phyloP scores from a whole-genome alignment of 1,140 invertebrate genomes.

The Saccostrea glomerata region DNA sequence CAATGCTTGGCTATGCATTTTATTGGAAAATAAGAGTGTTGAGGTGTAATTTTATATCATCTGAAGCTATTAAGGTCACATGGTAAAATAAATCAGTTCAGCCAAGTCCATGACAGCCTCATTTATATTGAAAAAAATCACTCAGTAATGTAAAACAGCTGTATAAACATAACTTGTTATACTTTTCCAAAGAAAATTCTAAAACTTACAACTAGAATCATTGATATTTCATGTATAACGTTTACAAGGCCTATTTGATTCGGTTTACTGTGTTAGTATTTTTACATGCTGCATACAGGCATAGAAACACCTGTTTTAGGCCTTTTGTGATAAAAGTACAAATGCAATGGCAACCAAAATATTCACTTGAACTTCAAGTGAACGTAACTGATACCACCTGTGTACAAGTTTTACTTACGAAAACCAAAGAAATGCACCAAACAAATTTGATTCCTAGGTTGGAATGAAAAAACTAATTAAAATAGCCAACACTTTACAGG shows the following conservation, averaged over 20 bases:
- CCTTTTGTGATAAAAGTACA: neutral
- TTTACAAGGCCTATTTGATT: neutral
- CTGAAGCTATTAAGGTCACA: no score
- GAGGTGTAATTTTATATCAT: no score
- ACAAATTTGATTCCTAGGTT: neutral
- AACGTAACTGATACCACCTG: neutral
- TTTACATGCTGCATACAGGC: neutral
- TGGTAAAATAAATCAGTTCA: no score
- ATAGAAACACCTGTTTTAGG: neutral
- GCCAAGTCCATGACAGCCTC: no score
- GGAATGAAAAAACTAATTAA: no score
- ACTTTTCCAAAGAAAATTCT: neutral
- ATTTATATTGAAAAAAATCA: no score
- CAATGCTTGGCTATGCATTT: no score
- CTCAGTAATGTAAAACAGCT: neutral
- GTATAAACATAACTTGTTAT: neutral
- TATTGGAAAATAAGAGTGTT: no score
- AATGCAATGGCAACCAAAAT: neutral
- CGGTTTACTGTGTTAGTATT: neutral
- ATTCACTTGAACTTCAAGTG: neutral
- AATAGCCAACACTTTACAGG: no score
- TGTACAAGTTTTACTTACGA: neutral
- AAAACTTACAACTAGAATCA: neutral
- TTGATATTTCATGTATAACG: neutral
- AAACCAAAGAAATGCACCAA: neutral